phyloP scores from a whole-genome alignment of 2,113 vertebrate genomes.

The Phoxinus phoxinus region DNA sequence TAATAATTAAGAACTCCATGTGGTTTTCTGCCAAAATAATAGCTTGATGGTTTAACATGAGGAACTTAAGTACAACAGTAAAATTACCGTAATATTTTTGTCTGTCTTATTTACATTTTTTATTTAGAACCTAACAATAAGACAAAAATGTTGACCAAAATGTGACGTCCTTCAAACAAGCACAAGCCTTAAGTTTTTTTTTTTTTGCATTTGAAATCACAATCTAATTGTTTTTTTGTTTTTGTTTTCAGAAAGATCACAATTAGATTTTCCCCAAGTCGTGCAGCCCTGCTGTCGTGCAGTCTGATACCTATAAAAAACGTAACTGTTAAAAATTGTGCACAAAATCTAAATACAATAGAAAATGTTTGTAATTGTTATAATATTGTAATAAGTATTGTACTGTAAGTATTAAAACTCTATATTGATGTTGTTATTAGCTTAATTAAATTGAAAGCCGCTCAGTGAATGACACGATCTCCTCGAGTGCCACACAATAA shows the following conservation, averaged over 20 bases:
- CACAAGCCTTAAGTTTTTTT: background rate
- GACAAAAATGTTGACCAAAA: background rate
- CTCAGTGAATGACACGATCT: background rate
- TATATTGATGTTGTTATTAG: background rate
- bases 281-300: background rate
- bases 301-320: too few species aligned
- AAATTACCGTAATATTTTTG: too few species aligned
- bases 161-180: background rate
- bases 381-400: background rate
- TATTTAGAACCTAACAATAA: background rate
- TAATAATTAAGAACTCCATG: too few species aligned
- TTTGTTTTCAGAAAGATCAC: background rate
- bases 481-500: constrained; percentile 8
- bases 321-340: background rate
- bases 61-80: too few species aligned
- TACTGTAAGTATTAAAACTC: background rate
- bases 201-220: too few species aligned
- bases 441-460: background rate
- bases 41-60: background rate
- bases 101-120: background rate
- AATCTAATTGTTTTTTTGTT: background rate
- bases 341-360: background rate
- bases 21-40: background rate
- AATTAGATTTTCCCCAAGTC: background rate
- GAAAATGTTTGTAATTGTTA: too few species aligned